Base-by-base conservation (phyloP, 92 coral and sea anemone species). In the Phenganax marumi region DNA sequence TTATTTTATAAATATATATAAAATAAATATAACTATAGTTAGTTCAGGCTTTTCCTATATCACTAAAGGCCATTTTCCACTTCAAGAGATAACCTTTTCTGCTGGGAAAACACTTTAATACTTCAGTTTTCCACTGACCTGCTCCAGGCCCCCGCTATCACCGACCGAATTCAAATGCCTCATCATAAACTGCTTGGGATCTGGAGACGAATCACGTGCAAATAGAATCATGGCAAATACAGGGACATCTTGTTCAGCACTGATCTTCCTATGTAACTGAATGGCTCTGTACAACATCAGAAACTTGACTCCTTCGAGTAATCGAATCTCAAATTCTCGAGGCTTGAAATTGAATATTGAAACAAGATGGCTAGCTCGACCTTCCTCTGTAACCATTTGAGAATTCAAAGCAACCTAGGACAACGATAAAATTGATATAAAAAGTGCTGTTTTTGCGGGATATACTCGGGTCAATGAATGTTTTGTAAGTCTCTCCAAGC, bases 101-200 rank as follows among this genome's bases (percentile, higher is more conserved):
- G 21, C 65, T 58, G 65, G 21, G 7, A 1, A 8, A 58, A 58
- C 65, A 58, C 9, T 58, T 58, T 14, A 18, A 23, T 0, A 18
- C 65, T 14, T 12, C 9, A n/a, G 17, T 17, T 7, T 68, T 25
- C 8, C 18, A 24, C 72, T 23, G 23, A 92, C 97, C 94, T 93
- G 97, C 64, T 93, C 97, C 66, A 93, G 89, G 3, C 97, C 97
- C n/a, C 97, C 97, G 10, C 91, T 84, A 64, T 93, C 97, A 22
- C 97, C 97, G 56, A 91, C 96, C 68, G 85, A 77, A 76, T 93
- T 92, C 74, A 91, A 81, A 56, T 93, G 97, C 68, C 83, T 87
- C 57, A 24, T 77, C 51, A 91, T 66, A 84, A 91, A 71, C 17
- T 68, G 80, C 64, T 80, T 80, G 3, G 97, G 97, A 21, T 89